Evolutionary conservation across 1,140 invertebrate genomes (phyloP), one percentile per base, ranked within the genome.

Genomic region (Wiebesia pumilae): DNA sequence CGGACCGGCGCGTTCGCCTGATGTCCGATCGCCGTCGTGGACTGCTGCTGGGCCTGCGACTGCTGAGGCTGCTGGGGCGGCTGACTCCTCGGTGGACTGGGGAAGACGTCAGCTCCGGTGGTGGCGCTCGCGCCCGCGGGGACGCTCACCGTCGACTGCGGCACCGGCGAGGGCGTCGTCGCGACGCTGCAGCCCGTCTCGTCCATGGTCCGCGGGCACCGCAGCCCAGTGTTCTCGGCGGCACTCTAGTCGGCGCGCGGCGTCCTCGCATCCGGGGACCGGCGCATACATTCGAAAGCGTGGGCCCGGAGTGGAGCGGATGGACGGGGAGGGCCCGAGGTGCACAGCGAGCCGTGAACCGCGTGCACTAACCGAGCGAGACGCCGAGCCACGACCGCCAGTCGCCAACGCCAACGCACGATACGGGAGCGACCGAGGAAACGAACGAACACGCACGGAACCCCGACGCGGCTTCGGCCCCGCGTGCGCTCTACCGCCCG

Each of bases 111-210:
- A 90, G 88, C 51, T 91, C 90, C 33, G 90, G 90, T 30, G 91
- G 90, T 33, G 82, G 38, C 40, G 79, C 54, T 77, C 81, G 71
- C 81, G 73, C 33, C 47, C 81, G 80, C 62, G 43, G 73, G 82
- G 43, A 27, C 51, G 87, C 82, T 88, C 81, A 78, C 81, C 71
- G 88, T 51, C 65, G 87, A 30, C 65, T 88, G 71, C 47, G 90
- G 82, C 21, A 91, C 89, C 43, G 91, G 91, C 65, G 91, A 92
- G 43, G 91, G 89, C 85, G 91, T 91, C 67, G 84, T 75, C 51
- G 88, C 88, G 84, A 90, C 89, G 87, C 89, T 87, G 54, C 90
- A 86, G 40, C 89, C 78, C 69, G 88, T 73, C 27, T 84, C 87
- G 67, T 85, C 86, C 86, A 84, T 81, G 16, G 40, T 73, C 62